Percentiles rank a stretch among this genome's conserved stretches.
These are phyloP conservation scores for Catharus ustulatus DNA, from an alignment of 2,797 vertebrate species.

Conservation along the genomic window DNA sequence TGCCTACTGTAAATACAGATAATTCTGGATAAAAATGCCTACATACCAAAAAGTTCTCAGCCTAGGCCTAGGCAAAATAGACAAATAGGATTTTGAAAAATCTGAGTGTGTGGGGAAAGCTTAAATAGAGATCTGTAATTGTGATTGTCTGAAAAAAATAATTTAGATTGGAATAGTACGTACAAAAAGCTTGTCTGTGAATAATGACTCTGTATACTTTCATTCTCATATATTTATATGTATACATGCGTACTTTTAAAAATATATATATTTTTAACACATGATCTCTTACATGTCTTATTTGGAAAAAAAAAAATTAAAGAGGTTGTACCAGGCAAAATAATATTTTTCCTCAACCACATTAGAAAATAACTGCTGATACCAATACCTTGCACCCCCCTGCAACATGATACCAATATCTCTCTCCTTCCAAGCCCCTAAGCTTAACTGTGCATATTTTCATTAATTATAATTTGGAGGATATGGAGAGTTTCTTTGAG, in stretches of 20 bases:
- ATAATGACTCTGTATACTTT: background rate
- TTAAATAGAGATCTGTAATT: background rate
- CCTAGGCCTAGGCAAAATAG: background rate
- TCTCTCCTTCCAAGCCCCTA: constrained; percentile 43
- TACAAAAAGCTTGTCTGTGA: background rate
- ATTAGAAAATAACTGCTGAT: constrained; percentile 44
- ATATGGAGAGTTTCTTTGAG: constrained; percentile 87
- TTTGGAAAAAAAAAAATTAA: background rate
- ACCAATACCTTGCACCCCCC: background rate
- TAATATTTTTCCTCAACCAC: background rate
- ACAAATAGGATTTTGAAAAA: background rate
- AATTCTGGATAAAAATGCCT: background rate
- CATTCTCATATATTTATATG: background rate
- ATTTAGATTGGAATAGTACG: background rate
- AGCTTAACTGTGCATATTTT: constrained; percentile 76
- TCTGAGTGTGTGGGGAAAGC: background rate
- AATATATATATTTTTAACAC: background rate
- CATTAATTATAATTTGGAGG: constrained; percentile 86
- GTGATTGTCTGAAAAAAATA: background rate
- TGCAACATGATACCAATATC: constrained; percentile 50
- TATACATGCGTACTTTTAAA: too few relatives aligned
- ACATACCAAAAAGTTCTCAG: background rate
- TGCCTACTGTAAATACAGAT: background rate
- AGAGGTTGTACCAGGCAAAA: background rate
- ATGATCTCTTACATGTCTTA: background rate